These are phyloP conservation scores for Parthenolecanium corni DNA, from an alignment of 2,888 invertebrate genomes.

Conservation along the genomic window DNA sequence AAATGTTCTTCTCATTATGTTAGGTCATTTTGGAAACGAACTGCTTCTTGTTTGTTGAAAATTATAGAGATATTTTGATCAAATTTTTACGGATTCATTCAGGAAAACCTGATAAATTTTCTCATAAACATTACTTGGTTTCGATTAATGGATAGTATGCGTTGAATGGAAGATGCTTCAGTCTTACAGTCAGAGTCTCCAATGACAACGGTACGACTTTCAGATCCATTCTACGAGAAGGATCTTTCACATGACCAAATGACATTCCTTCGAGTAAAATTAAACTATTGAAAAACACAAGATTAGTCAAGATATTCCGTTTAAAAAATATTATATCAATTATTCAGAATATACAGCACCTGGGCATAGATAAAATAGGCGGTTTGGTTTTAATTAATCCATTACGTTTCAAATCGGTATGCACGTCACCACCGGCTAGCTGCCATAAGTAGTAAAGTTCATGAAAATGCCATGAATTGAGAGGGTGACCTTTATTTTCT, in stretches of 20 bases:
- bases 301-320: not conserved
- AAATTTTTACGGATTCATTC: too few species aligned
- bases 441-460: constrained; percentile 93
- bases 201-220: constrained; percentile 58
- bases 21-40: too few species aligned
- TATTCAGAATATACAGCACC: constrained; percentile 40
- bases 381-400: constrained; percentile 78
- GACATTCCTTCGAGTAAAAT: constrained; percentile 71
- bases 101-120: too few species aligned
- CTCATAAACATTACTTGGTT: constrained; percentile 38
- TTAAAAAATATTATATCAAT: not conserved
- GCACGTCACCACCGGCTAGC: constrained; percentile 87
- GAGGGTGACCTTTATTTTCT: constrained; percentile 23
- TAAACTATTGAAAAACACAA: constrained; percentile 47
- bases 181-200: constrained; percentile 56
- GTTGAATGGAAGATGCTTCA: constrained; percentile 63
- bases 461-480: constrained; percentile 43
- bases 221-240: constrained; percentile 58
- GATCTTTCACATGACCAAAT: constrained; percentile 66
- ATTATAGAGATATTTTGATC: too few species aligned
- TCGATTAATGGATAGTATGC: constrained; percentile 74
- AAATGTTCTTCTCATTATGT: not conserved
- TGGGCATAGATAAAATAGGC: constrained; percentile 66
- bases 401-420: constrained; percentile 77
- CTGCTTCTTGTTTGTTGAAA: too few species aligned